Conservation (phyloP, 2,888 invertebrate species). For the Agonum fuliginosum region DNA sequence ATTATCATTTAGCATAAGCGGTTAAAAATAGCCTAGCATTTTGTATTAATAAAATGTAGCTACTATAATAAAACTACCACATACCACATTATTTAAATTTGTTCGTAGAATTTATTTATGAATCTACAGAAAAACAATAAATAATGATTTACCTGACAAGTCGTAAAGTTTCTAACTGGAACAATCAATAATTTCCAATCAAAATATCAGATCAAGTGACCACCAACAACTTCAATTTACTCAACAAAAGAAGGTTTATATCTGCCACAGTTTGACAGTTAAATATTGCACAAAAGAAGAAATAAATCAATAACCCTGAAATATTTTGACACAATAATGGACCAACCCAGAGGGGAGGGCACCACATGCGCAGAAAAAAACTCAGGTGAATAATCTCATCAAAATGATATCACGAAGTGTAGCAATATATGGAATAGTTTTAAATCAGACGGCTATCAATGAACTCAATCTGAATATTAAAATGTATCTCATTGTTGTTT, state of each 20-base stretch:
- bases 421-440: slow-evolving; percentile 42
- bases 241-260: too few species aligned
- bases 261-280: too few species aligned
- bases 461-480: slow-evolving; percentile 52
- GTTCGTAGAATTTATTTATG: slow-evolving; percentile 1
- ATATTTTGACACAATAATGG: background rate
- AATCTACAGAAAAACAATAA: background rate
- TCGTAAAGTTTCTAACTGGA: too few species aligned
- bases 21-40: slow-evolving; percentile 11
- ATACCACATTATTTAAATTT: slow-evolving; percentile 16
- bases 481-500: slow-evolving; percentile 48
- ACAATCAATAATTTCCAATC: too few species aligned
- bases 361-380: background rate
- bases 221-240: too few species aligned
- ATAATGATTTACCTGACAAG: background rate
- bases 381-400: slow-evolving; percentile 13
- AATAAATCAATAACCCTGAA: background rate
- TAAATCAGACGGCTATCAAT: slow-evolving; percentile 35
- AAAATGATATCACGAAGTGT: slow-evolving; percentile 31
- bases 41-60: too few species aligned
- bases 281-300: too few species aligned
- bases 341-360: background rate
- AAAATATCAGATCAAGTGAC: too few species aligned
- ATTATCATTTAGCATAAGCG: background rate
- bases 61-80: too few species aligned